A percentile compares a stretch with the other conserved stretches of the same genome.
Conservation (phyloP, 2,113 vertebrate genomes). For the Dendropsophus ebraccatus region DNA sequence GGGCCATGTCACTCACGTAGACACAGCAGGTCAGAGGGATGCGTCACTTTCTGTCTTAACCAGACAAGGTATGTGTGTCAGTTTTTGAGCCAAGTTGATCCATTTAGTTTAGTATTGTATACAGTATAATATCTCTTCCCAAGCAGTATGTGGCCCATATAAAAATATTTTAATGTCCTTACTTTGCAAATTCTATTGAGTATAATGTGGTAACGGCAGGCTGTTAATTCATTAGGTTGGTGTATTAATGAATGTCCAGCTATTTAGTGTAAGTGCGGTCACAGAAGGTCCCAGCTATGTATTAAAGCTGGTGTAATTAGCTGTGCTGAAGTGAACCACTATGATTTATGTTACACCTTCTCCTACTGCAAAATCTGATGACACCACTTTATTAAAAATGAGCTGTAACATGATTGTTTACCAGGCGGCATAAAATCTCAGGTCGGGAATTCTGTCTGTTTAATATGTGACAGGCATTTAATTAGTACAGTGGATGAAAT, state of each 20-base stretch:
- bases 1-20: too few species aligned
- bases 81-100: too few species aligned
- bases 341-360: conserved; percentile 34
- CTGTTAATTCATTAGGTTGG: background rate
- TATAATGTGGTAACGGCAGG: background rate
- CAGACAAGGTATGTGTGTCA: too few species aligned
- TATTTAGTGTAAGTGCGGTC: background rate
- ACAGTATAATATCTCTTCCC: too few species aligned
- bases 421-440: background rate
- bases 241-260: background rate
- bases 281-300: background rate
- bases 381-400: conserved; percentile 30
- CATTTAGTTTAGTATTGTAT: too few species aligned
- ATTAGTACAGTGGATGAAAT: conserved; percentile 35
- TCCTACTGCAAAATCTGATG: conserved; percentile 14
- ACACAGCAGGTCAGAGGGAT: too few species aligned
- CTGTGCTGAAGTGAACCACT: background rate
- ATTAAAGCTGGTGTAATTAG: conserved; percentile 12
- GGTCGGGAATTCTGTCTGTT: background rate
- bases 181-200: background rate
- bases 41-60: too few species aligned
- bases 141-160: background rate
- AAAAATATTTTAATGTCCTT: background rate
- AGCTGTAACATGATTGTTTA: conserved; percentile 28
- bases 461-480: conserved; percentile 29